Base-by-base conservation (phyloP, 2,113 vertebrate genomes). In the Nesoenas mayeri region DNA sequence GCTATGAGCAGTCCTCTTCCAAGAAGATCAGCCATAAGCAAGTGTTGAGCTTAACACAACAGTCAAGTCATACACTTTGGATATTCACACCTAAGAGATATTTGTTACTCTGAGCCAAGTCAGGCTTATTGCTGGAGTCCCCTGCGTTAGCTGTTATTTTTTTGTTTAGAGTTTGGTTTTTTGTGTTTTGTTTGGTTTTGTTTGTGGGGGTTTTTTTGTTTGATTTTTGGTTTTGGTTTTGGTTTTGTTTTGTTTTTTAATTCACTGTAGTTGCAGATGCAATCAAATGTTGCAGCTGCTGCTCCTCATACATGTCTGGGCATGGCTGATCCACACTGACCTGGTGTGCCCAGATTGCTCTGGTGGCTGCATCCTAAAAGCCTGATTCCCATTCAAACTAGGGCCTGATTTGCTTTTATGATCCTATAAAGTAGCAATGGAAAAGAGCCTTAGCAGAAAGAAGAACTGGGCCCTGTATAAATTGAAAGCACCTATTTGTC, bases 401-500 rank as follows among this genome's bases (percentile, higher is more conserved):
- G 15, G 20, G 29, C 42, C 16, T 13, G 12, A 81, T 62, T 93
- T 29, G 25, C 22, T 91, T 95, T 86, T 80, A 74, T 11, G 5
- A 3, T 81, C 10, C 57, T 67, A 24, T 42, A 93, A 91, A 69
- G 34, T 16, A 83, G 29, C 31, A 89, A 26, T 13, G 11, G 16
- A 29, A 86, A 91, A 83, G 24, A 17, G 38, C 40, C 44, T 79
- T n/a, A 66, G 29, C 21, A 74, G 48, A 85, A 94, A 60, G 65
- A 34, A 72, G 50, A 72, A 83, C 34, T 22, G 53, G 6, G 14
- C 44, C 51, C n/a, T 93, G 83, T 93, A 91, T 71, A 81, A 86
- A 29, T 34, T 44, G 61, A 75, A 83, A 94, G 34, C 65, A 93
- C 77, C 38, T 88, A 69, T 88, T 88, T 84, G 67, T 95, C 90